Base-by-base conservation (phyloP, 2,797 vertebrate species). In the Karalla daura region DNA sequence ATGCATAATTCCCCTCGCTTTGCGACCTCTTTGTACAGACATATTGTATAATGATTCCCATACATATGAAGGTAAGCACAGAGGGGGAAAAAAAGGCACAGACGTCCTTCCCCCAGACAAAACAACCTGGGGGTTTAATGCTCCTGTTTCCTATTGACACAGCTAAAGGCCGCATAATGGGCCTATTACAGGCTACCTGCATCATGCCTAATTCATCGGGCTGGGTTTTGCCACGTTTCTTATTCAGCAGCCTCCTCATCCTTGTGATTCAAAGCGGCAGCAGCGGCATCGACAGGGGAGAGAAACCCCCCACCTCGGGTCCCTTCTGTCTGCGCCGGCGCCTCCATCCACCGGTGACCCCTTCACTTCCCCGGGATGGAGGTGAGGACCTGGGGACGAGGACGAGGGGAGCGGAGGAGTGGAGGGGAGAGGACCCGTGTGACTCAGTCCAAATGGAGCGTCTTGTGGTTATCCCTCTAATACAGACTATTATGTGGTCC, bases 401-500 rank as follows among this genome's bases (percentile, higher is more conserved):
- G 78, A 75, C 60, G n/a, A 52, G 54, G 47, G 45, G 61, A 54
- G 59, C 41, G 20, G 63, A 44, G 59, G 40, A 62, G 69, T 58
- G 27, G 69, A 78, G 58, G 47, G 41, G 44, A 92, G 92, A 86
- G 94, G 92, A 95, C 81, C 81, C 70, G 70, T 93, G 93, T 95
- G 96, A 95, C 96, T 97, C 95, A 95, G 94, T 95, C 95, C 96
- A 96, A 97, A 96, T 95, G 96, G 95, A 95, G 95, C 93, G 62
- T 75, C 94, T 95, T 94, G 95, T 95, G 96, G 95, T 97, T 96
- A 96, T 96, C 95, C 95, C 95, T 96, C 95, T 96, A 95, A 97
- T 97, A 96, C 95, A 94, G 95, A 95, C 96, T 96, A 97, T 97
- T 96, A 98, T 96, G 95, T 96, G 95, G 95, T 95, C 95, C 95